Base-by-base conservation (phyloP, 1,140 invertebrate genomes). In the fruit fly (Drosophila melanogaster) region DNA sequence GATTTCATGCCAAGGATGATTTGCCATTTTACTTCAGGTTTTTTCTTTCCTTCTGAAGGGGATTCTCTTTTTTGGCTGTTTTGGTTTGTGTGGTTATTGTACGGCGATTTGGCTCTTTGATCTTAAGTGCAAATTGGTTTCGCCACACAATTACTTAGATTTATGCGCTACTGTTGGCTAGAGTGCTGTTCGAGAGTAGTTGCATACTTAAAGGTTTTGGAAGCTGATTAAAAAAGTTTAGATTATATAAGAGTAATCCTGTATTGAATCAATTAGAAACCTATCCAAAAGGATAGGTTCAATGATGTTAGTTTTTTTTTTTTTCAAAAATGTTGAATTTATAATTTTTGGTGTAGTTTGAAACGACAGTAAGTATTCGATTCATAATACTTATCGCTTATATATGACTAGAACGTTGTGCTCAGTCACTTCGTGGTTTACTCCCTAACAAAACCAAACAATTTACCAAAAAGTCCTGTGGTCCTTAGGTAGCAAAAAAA, bases 1-100 rank as follows among this genome's bases (percentile, higher is more conserved):
- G 83, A 87, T 87, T 87, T 84, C 83, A 89, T 77, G 76, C 76
- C 50, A 58, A 76, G 70, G 61, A 86, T 86, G 83, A 87, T 87
- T 79, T 81, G 75, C 50, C 56, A 62, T 81, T 84, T 84, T 64
- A 40, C 47, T 66, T 67, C 5, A 46, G 55, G 33, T 71, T 72
- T 60, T 54, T 57, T 51, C 19, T 22, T 50, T 59, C 14, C 30
- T 44, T 41, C 40, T 17, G 0, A n/a, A 7, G 10, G 56, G 46
- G 41, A 35, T 26, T 49, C 17, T 65, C 14, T 26, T 55, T 38
- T 35, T 38, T 59, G 38, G n/a, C 15, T 58, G 26, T 56, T 55
- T 59, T 55, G 55, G 54, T 64, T 81, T 50, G n/a, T 40, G 49
- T 77, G 17, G 22, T 30, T 30, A 30, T 30, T 30, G 30, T 30